Evolutionary conservation across 2,113 vertebrate species (phyloP).

Genomic region (Coryphaenoides rupestris): DNA sequence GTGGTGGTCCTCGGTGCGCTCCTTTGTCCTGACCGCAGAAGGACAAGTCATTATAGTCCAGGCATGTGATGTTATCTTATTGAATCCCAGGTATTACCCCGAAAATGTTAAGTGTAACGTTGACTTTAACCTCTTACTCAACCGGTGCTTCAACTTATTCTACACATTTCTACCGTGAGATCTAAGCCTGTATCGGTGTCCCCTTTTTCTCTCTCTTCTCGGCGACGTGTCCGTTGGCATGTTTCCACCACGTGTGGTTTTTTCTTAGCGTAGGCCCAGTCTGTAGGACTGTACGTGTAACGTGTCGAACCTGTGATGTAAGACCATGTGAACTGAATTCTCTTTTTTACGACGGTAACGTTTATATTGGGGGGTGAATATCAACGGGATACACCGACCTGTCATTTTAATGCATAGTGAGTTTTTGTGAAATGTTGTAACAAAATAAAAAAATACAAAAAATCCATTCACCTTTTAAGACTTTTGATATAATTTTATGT

Average conservation of each 20-base stretch:
- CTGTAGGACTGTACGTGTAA: slow-evolving; percentile 72
- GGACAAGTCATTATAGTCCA: slow-evolving; percentile 2
- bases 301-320: slow-evolving; percentile 73
- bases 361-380: slow-evolving; percentile 45
- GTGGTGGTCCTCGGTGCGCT: slow-evolving; percentile 1
- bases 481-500: slow-evolving; percentile 82
- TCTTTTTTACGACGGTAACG: slow-evolving; percentile 45
- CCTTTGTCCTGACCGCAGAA: slow-evolving; percentile 25
- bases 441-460: slow-evolving; percentile 53
- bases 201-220: slow-evolving; percentile 50
- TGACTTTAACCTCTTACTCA: slow-evolving; percentile 48
- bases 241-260: slow-evolving; percentile 70
- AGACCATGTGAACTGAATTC: slow-evolving; percentile 58
- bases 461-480: slow-evolving; percentile 47
- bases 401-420: slow-evolving; percentile 63
- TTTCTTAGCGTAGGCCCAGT: slow-evolving; percentile 68
- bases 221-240: slow-evolving; percentile 71
- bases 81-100: slow-evolving; percentile 34
- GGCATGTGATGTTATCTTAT: slow-evolving; percentile 42
- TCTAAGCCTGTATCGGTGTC: slow-evolving; percentile 46
- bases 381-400: slow-evolving; percentile 52
- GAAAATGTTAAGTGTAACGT: slow-evolving; percentile 48
- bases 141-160: slow-evolving; percentile 58
- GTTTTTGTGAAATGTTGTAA: slow-evolving; percentile 69
- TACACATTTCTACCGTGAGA: slow-evolving; percentile 54